Conservation (phyloP, 2,113 vertebrate genomes). For the Misgurnus anguillicaudatus region DNA sequence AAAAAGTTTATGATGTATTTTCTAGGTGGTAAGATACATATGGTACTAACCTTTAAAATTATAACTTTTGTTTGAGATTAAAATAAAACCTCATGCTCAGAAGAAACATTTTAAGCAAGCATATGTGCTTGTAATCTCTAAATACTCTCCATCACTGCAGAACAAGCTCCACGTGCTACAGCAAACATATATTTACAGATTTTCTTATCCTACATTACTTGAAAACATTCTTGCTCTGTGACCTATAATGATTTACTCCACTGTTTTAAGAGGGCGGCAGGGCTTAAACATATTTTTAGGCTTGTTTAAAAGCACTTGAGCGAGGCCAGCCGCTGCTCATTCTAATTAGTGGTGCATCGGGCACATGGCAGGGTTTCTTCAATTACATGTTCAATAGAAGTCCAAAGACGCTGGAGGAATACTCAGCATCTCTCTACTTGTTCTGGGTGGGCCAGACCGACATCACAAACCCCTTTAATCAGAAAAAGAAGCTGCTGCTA, state of each 20-base stretch:
- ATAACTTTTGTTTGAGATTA: too few species aligned
- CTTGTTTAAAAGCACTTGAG: constrained; percentile 70
- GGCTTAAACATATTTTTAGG: constrained; percentile 65
- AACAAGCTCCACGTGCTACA: not conserved
- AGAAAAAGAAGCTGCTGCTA: constrained; percentile 59
- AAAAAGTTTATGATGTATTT: too few species aligned
- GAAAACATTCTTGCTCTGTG: not conserved
- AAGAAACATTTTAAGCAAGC: too few species aligned
- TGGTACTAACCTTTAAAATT: too few species aligned
- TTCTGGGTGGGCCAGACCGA: constrained; percentile 70
- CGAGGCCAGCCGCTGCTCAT: constrained; percentile 66
- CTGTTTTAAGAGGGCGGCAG: not conserved
- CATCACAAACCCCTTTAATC: constrained; percentile 65
- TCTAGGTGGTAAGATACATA: too few species aligned
- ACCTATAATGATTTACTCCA: constrained; percentile 34
- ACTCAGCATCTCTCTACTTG: constrained; percentile 63
- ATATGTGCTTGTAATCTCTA: not conserved
- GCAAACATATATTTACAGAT: constrained; percentile 5
- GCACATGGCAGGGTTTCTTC: constrained; percentile 70
- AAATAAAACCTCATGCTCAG: too few species aligned
- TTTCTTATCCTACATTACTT: not conserved
- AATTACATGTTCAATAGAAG: constrained; percentile 69
- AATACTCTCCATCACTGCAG: not conserved
- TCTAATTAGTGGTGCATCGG: constrained; percentile 73
- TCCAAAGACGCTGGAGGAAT: constrained; percentile 53